phyloP scores from a whole-genome alignment of 2,113 vertebrate species.

The Okapia johnstoni region DNA sequence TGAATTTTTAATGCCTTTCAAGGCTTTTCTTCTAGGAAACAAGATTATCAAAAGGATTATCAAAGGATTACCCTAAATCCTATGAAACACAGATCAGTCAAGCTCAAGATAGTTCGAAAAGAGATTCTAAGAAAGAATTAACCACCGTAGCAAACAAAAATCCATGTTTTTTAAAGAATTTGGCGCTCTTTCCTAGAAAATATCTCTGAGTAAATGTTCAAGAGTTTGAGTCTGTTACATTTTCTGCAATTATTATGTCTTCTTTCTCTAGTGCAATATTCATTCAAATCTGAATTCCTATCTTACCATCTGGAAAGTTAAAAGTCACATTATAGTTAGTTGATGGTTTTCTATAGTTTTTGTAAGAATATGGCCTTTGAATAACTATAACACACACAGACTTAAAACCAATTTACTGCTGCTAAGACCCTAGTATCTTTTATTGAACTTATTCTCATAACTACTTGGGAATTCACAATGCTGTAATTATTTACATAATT shows the following conservation, averaged over 20 bases:
- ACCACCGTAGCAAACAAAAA: not conserved
- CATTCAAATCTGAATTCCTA: not conserved
- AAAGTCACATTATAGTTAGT: not conserved
- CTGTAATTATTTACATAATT: conserved; percentile 13
- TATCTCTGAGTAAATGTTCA: not conserved
- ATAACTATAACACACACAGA: not conserved
- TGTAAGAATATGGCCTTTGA: not conserved
- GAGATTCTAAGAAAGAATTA: not conserved
- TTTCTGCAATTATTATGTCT: not conserved
- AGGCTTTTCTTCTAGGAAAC: not conserved
- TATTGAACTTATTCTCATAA: not conserved
- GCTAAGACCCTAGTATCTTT: not conserved
- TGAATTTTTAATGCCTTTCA: not conserved
- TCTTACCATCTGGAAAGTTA: not conserved
- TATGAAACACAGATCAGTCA: not conserved
- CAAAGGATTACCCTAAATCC: not conserved
- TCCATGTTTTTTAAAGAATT: not conserved
- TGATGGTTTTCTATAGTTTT: not conserved
- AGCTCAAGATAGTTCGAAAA: not conserved
- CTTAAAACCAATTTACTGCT: not conserved
- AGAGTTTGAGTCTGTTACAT: not conserved
- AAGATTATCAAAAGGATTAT: not conserved
- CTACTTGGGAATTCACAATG: not conserved
- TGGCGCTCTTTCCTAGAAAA: not conserved
- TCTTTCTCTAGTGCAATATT: not conserved